phyloP scores from a whole-genome alignment of 2,797 vertebrate species.

The Macropodus opercularis region DNA sequence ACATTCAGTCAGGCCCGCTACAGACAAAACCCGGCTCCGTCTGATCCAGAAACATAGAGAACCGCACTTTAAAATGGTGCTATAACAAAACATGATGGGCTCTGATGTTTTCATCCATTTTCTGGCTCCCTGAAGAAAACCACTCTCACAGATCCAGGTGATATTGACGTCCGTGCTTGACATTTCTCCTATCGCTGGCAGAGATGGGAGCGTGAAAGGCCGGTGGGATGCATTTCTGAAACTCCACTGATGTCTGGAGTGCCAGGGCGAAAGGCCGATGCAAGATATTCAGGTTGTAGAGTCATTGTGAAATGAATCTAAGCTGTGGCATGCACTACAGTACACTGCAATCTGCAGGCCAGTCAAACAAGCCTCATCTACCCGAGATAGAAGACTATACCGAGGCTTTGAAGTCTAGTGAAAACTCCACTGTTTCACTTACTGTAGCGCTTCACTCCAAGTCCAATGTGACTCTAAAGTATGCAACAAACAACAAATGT shows the following conservation, averaged over 20 bases:
- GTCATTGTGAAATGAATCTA: constrained; percentile 40
- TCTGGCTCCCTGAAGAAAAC: constrained; percentile 52
- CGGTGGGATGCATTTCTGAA: constrained; percentile 52
- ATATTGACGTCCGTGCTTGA: constrained; percentile 61
- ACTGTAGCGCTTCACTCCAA: constrained; percentile 2
- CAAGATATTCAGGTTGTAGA: constrained; percentile 47
- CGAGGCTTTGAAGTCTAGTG: not conserved
- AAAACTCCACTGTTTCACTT: constrained; percentile 32
- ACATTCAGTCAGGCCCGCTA: constrained; percentile 28
- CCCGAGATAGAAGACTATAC: constrained; percentile 12
- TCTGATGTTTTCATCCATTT: constrained; percentile 64
- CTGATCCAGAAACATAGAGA: constrained; percentile 29
- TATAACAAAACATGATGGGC: constrained; percentile 46
- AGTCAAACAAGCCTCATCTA: constrained; percentile 22
- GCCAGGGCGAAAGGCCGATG: constrained; percentile 49
- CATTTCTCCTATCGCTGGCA: constrained; percentile 59
- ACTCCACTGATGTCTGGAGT: constrained; percentile 47
- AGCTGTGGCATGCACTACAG: constrained; percentile 12
- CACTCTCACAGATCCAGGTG: constrained; percentile 53
- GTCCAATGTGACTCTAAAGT: constrained; percentile 23
- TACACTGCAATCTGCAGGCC: constrained; percentile 22
- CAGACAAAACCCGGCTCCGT: constrained; percentile 29
- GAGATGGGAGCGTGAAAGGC: constrained; percentile 53
- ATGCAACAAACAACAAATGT: constrained; percentile 15
- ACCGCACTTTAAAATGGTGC: constrained; percentile 39